Base-by-base conservation (phyloP, 1,140 invertebrate species). In the Rhopalosiphum maidis region DNA sequence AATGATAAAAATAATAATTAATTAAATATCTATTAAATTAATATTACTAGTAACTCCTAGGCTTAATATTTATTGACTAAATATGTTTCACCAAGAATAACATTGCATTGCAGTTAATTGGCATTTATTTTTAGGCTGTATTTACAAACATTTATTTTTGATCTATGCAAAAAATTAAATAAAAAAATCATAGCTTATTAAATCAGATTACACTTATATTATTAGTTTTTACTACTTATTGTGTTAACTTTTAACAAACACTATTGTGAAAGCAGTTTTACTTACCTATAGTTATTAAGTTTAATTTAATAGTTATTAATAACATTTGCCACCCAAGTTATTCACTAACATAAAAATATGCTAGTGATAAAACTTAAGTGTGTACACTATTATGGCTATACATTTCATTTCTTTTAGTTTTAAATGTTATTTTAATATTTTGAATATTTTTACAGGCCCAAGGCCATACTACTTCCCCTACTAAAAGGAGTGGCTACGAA, bases 401-500 rank as follows among this genome's bases (percentile, higher is more conserved):
- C 23, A 43, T 68, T 68, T 43, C 7, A 46, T 68, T 68, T 90
- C 18, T 90, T 90, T 68, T 90, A 77, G 8, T 91, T 68, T 91
- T 43, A n/a, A 90, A 77, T 91, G 41, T 93, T 86, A 90, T 68
- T 68, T 68, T 90, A 68, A 60, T 90, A 60, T 90, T 90, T 90
- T 90, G 37, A 90, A 90, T 90, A 7, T 93, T 93, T 91, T 86
- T 85, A 55, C 91, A 93, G 91, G 91, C 82, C 91, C 91, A 51
- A 93, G 91, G 77, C 91, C 91, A 93, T 93, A 60, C 48, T 93
- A 93, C 91, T 93, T 51, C 82, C 82, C 91, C 48, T 93, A 93
- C 82, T 93, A 93, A 93, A 85, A 30, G 82, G 51, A 93, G 46
- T 85, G 91, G n/a, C 46, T 68, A 43, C 54, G 55, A 68, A 90